Evolutionary conservation across 2,797 vertebrate species (phyloP).

Genomic region (Alectoris magna): DNA sequence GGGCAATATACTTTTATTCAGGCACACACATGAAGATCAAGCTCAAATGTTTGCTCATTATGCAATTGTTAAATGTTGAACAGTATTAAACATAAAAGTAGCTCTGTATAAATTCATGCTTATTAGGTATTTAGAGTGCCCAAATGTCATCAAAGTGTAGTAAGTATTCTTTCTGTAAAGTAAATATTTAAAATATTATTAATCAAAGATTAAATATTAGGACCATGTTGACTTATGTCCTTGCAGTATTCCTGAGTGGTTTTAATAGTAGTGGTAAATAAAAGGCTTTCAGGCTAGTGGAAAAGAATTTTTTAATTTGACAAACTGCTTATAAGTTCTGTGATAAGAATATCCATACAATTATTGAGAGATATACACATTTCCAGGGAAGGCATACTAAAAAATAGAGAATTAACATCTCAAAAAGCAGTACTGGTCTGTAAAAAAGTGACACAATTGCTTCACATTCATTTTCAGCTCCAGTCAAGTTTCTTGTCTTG

Average conservation of each 20-base stretch:
- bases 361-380: neutral
- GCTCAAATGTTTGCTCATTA: conserved; percentile 26
- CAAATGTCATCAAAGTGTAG: neutral
- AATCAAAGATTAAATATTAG: conserved; percentile 11
- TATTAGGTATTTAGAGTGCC: neutral
- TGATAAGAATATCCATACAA: neutral
- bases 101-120: conserved; percentile 33
- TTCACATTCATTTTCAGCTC: neutral
- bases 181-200: conserved; percentile 60
- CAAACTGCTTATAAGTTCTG: neutral
- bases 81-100: conserved; percentile 4
- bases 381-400: neutral
- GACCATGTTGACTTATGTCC: neutral
- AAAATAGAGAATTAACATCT: neutral
- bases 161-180: conserved; percentile 26
- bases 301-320: conserved; percentile 6
- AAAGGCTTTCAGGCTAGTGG: neutral
- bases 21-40: neutral
- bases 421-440: neutral
- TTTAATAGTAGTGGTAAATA: neutral
- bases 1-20: neutral
- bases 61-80: neutral
- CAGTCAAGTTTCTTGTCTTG: neutral
- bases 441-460: conserved; percentile 3
- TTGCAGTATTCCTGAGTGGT: neutral